Evolutionary conservation across 2,797 vertebrate genomes (phyloP).

Genomic region (Sorex maritimensis): DNA sequence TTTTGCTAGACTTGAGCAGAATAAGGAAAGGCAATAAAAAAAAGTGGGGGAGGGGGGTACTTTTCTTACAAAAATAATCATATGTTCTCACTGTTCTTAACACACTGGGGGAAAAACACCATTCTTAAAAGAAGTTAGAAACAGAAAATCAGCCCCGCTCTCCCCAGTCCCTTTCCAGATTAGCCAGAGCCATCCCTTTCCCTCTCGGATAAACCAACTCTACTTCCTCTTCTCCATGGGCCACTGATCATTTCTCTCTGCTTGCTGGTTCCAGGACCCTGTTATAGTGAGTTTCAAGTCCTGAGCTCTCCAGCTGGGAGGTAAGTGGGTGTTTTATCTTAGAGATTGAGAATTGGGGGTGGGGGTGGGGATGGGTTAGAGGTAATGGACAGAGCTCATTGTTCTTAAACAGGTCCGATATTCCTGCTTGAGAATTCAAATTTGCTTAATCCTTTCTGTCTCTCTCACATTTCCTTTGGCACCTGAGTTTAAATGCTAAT

Average conservation of each 20-base stretch:
- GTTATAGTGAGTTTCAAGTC: background rate
- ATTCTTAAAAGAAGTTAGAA: constrained; percentile 39
- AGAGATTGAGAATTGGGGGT: background rate
- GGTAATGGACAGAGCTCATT: background rate
- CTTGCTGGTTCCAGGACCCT: background rate
- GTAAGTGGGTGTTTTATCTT: background rate
- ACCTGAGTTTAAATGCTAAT: background rate
- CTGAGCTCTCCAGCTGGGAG: background rate
- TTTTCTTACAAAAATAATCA: constrained; percentile 62
- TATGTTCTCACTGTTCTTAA: background rate
- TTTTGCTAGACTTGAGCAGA: constrained; percentile 46
- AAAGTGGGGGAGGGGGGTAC: background rate
- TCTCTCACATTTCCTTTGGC: background rate
- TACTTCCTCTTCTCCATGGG: background rate
- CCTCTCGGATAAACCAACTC: background rate
- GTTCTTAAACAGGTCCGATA: background rate
- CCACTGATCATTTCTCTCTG: background rate
- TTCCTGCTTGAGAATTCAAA: background rate
- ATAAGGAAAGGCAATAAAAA: constrained; percentile 58
- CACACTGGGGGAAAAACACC: background rate
- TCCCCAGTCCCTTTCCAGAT: background rate
- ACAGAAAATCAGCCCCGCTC: background rate
- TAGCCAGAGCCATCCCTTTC: background rate
- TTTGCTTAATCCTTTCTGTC: background rate
- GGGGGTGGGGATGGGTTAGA: too few relatives aligned